Conservation (phyloP, 2,797 vertebrate species). For the Lates japonicus region DNA sequence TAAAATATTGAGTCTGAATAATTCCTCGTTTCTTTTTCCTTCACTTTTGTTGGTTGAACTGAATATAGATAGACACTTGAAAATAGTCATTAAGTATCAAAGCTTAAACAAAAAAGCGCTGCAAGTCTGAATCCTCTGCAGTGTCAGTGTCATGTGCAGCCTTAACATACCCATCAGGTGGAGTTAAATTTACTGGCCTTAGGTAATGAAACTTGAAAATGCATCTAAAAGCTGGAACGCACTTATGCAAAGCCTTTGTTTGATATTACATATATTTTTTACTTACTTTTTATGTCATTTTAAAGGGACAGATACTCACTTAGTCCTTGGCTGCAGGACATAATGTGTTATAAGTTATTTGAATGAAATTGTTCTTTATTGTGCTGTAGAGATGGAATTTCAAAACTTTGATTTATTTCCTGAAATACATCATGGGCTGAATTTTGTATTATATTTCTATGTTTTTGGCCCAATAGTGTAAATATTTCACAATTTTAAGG, state of each 20-base stretch:
- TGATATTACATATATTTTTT: neutral
- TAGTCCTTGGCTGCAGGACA: neutral
- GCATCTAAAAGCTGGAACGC: neutral
- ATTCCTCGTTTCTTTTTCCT: slow-evolving; percentile 17
- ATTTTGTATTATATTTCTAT: neutral
- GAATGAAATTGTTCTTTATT: neutral
- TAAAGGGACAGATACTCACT: neutral
- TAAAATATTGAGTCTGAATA: slow-evolving; percentile 16
- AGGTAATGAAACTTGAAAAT: neutral
- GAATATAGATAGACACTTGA: slow-evolving; percentile 2
- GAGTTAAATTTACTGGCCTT: neutral
- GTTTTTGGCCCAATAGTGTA: neutral
- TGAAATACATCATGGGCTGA: neutral
- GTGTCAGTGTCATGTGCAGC: neutral
- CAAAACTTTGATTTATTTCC: neutral
- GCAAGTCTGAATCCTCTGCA: neutral
- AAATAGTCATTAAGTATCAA: slow-evolving; percentile 5
- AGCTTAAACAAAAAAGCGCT: neutral
- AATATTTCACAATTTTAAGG: neutral
- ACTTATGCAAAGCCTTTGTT: neutral
- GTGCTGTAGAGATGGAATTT: neutral
- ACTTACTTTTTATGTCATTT: neutral
- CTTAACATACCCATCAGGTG: neutral
- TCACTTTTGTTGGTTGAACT: slow-evolving; percentile 11
- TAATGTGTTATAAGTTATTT: neutral